Evolutionary conservation across 2,113 vertebrate genomes (phyloP), one percentile per base, ranked within the genome.

Genomic region (Cisticola juncidis): DNA sequence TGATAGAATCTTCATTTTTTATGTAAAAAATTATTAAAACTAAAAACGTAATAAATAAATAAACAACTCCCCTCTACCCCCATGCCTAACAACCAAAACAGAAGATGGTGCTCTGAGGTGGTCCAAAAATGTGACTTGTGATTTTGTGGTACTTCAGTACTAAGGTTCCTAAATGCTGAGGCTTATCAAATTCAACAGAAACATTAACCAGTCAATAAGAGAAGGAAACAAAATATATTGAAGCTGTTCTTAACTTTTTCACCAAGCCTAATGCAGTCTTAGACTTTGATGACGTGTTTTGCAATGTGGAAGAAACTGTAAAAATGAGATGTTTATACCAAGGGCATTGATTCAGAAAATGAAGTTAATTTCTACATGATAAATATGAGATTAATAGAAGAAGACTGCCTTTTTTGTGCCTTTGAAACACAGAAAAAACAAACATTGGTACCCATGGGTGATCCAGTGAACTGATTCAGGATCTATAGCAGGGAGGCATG

Each of bases 401-500:
- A 36, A 71, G 0, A 53, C 6, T 6, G 19, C 7, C 5, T 16
- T 10, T 64, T 26, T 21, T 22, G 18, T 14, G 11, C 9, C 50
- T 80, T 48, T 36, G 28, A 51, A 70, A 58, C 48, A 44, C 8
- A 66, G 42, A 48, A 50, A 81, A 71, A 71, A 1, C 44, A 57
- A 48, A 66, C 4, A 0, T 23, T 86, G 42, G 18, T 76, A 65
- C 19, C 0, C 0, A 19, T 6, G 8, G 31, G 29, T 62, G 76
- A 21, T 51, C 62, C 18, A 22, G 29, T 36, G 84, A 64, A 33
- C 56, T 31, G 26, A 80, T 29, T 24, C 29, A 72, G 29, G 22
- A 28, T 31, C 25, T 68, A 61, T 21, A 86, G 33, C 5, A 81
- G 40, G 42, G 60, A 47, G 9, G 5, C 9, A 42, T 22, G 36